Percentiles rank a stretch among this genome's conserved stretches.
phyloP scores from a whole-genome alignment of 2,888 invertebrate genomes.

The Byasa hedistus region DNA sequence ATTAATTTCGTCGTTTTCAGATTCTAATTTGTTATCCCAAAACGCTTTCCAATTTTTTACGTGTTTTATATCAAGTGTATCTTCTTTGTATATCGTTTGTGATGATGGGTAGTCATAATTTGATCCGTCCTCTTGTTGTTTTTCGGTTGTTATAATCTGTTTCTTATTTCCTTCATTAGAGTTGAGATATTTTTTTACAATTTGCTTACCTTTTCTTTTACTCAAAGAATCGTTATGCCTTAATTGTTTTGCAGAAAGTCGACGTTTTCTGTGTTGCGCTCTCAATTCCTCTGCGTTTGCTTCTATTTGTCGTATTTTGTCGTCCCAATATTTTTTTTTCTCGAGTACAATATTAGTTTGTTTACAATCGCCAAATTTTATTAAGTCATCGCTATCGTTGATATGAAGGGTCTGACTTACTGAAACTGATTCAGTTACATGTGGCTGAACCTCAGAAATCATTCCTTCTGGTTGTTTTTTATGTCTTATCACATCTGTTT shows the following conservation, averaged over 20 bases:
- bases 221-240: constrained; percentile 68
- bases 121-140: constrained; percentile 28
- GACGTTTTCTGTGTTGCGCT: constrained; percentile 55
- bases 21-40: constrained; percentile 67
- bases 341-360: constrained; percentile 66
- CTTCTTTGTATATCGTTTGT: constrained; percentile 34
- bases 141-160: constrained; percentile 35
- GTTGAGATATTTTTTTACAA: constrained; percentile 61
- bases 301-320: constrained; percentile 69
- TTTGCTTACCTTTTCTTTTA: constrained; percentile 68
- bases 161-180: constrained; percentile 46
- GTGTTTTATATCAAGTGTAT: constrained; percentile 46
- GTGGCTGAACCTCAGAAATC: constrained; percentile 79
- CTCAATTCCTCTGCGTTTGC: constrained; percentile 61
- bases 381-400: constrained; percentile 42
- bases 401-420: constrained; percentile 72
- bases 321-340: constrained; percentile 76
- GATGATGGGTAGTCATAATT: constrained; percentile 32
- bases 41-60: constrained; percentile 70
- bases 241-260: constrained; percentile 54
- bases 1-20: constrained; percentile 45
- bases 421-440: constrained; percentile 77
- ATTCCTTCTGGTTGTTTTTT: constrained; percentile 58
- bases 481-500: constrained; percentile 77
- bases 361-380: constrained; percentile 53